phyloP scores from a whole-genome alignment of 2,113 vertebrate species.

The Galemys pyrenaicus region DNA sequence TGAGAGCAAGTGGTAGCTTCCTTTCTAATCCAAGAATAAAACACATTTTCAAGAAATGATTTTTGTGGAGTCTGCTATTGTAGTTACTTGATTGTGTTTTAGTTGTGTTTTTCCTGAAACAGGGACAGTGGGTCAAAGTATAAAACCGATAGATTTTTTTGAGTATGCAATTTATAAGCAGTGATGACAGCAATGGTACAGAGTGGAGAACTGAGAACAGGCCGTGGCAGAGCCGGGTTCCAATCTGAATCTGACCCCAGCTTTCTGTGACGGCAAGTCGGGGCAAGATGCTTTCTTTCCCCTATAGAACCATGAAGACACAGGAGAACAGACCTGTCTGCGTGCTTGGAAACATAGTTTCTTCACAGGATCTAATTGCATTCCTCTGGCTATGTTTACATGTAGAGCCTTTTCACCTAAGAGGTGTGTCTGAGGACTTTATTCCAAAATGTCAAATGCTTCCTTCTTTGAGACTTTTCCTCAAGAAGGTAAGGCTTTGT shows the following conservation, averaged over 20 bases:
- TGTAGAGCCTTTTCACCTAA: background rate
- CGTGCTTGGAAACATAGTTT: background rate
- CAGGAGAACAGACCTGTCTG: background rate
- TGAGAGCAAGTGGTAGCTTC: background rate
- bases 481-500: background rate
- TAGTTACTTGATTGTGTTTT: background rate
- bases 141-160: background rate
- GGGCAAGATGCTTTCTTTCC: background rate
- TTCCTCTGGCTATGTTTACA: background rate
- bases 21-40: constrained; percentile 20
- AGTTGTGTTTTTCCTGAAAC: background rate
- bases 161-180: background rate
- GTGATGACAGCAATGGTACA: background rate
- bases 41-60: background rate
- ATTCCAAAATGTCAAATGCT: background rate
- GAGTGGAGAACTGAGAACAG: background rate
- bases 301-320: background rate
- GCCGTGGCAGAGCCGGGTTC: background rate
- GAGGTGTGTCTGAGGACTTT: background rate
- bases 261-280: background rate
- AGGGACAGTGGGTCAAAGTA: background rate
- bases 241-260: background rate
- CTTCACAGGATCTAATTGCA: background rate
- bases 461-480: background rate
- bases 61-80: background rate